Evolutionary conservation across 2,888 invertebrate species (phyloP).

Genomic region (Ophraella communa): DNA sequence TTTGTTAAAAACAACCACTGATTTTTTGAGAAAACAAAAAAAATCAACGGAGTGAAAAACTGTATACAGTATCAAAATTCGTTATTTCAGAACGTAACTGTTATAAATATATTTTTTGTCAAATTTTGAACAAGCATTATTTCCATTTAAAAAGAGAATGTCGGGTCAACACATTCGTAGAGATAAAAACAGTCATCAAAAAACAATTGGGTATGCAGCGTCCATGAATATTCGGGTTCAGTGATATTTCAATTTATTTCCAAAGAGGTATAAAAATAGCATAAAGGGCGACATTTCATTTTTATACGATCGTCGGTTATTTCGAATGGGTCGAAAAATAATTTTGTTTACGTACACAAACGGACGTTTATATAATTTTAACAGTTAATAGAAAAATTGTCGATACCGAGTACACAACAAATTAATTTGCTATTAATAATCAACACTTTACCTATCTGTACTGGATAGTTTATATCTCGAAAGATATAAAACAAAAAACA

Average conservation of each 20-base stretch:
- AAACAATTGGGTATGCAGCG: slow-evolving; percentile 18
- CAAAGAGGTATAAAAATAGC: slow-evolving; percentile 28
- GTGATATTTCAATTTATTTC: slow-evolving; percentile 30
- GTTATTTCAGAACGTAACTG: too few relatives aligned
- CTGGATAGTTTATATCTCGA: too few relatives aligned
- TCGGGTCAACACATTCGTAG: not conserved
- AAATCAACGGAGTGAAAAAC: too few relatives aligned
- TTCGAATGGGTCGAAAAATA: slow-evolving; percentile 27
- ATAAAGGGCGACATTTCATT: slow-evolving; percentile 28
- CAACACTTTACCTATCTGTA: too few relatives aligned
- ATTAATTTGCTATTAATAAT: too few relatives aligned
- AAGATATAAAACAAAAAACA: too few relatives aligned
- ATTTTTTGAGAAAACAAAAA: too few relatives aligned
- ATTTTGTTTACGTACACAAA: slow-evolving; percentile 18
- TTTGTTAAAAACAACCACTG: too few relatives aligned
- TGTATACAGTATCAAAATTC: too few relatives aligned
- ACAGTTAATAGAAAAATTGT: not conserved
- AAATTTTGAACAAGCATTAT: not conserved
- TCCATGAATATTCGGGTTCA: slow-evolving; percentile 27
- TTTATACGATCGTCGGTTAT: slow-evolving; percentile 28
- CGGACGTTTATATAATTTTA: not conserved
- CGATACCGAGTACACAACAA: not conserved
- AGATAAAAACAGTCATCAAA: slow-evolving; percentile 19
- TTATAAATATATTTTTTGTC: not conserved
- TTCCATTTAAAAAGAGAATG: slow-evolving; percentile 4